Conservation (phyloP, 2,888 invertebrate genomes). For the Himalopsyche kuldschensis region DNA sequence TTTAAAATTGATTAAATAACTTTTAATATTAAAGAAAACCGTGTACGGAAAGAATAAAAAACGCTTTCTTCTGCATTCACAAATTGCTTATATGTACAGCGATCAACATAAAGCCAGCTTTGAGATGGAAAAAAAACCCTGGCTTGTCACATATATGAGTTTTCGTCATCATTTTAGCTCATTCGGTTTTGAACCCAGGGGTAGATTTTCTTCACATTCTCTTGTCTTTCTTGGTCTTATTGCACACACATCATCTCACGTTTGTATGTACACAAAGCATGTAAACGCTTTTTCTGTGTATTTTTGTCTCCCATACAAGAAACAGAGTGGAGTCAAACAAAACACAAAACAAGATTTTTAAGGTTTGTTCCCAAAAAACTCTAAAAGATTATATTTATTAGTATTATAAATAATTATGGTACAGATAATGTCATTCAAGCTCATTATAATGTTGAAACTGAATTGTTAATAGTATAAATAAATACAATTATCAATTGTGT, state of each 20-base stretch:
- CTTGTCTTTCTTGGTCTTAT: neutral
- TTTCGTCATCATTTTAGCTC: constrained; percentile 26
- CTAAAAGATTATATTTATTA: too few relatives aligned
- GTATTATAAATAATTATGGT: too few relatives aligned
- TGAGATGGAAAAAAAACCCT: constrained; percentile 3
- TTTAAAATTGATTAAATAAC: neutral
- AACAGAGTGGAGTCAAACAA: constrained; percentile 11
- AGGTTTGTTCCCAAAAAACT: neutral
- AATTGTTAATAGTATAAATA: too few relatives aligned
- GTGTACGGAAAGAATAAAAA: neutral
- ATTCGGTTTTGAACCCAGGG: neutral
- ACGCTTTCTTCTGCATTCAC: constrained; percentile 4
- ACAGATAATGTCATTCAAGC: too few relatives aligned
- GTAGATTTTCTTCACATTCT: neutral
- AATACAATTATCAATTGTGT: too few relatives aligned
- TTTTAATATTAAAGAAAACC: neutral
- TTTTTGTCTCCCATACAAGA: constrained; percentile 2
- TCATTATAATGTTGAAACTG: too few relatives aligned
- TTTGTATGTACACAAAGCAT: constrained; percentile 16
- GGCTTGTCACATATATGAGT: constrained; percentile 11
- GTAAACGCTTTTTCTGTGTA: constrained; percentile 15
- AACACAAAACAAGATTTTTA: constrained; percentile 9
- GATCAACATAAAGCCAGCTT: constrained; percentile 31
- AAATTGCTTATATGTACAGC: constrained; percentile 27
- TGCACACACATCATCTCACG: neutral